A percentile compares a stretch with the other conserved stretches of the same genome.
Evolutionary conservation across 2,113 vertebrate species (phyloP).

Genomic region (Cricetomys ansorgei): DNA sequence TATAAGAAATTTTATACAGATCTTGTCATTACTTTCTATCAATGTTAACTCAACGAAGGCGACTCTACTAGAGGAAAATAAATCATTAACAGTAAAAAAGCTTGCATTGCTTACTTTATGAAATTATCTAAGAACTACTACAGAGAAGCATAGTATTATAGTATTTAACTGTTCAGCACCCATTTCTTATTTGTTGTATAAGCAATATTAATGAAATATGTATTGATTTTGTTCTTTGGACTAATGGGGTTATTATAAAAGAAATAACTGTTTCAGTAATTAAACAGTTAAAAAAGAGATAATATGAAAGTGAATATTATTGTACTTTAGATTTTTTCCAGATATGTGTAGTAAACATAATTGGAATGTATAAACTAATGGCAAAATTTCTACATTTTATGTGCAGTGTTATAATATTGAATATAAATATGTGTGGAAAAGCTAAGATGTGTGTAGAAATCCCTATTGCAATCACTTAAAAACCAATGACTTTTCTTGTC

Average conservation of each 20-base stretch:
- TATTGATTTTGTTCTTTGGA: slow-evolving; percentile 71
- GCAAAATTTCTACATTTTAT: background rate
- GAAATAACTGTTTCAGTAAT: slow-evolving; percentile 61
- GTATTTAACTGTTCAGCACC: background rate
- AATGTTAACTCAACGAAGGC: background rate
- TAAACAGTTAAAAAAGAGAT: slow-evolving; percentile 73
- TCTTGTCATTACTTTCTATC: background rate
- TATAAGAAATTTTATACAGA: background rate
- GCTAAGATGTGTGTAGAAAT: background rate
- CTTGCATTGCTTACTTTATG: background rate
- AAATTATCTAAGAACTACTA: background rate
- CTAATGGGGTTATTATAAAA: slow-evolving; percentile 71
- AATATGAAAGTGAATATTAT: background rate
- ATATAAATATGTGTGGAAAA: background rate
- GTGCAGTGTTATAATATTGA: background rate
- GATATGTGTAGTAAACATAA: background rate
- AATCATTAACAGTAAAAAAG: background rate
- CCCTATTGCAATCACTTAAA: background rate
- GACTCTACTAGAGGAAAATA: background rate
- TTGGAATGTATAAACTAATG: background rate
- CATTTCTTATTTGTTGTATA: slow-evolving; percentile 25
- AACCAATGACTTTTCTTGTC: background rate
- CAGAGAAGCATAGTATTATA: background rate
- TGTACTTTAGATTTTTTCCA: background rate
- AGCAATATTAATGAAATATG: slow-evolving; percentile 72